Conservation (phyloP, 2,797 vertebrate genomes). For the Lithobates sylvaticus region DNA sequence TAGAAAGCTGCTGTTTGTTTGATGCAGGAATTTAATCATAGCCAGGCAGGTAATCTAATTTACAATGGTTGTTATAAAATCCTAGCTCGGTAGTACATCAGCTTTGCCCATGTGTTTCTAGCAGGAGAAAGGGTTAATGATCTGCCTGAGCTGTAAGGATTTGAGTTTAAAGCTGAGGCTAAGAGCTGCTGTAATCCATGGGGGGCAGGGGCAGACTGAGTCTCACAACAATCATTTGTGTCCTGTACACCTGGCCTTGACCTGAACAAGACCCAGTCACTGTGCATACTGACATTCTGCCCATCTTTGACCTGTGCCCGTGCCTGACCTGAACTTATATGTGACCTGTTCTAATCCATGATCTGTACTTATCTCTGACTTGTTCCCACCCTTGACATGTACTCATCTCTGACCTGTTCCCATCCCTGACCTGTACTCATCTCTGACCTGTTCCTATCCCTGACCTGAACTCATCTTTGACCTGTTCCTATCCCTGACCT, state of each 20-base stretch:
- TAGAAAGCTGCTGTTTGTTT: background rate
- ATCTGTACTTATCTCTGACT: background rate
- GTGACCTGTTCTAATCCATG: too few relatives aligned
- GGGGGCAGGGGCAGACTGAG: background rate
- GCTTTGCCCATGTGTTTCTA: background rate
- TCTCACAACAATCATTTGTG: background rate
- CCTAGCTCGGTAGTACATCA: too few relatives aligned
- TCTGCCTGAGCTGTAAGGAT: constrained; percentile 36
- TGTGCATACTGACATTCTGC: background rate
- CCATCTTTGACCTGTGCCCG: background rate
- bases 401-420: too few relatives aligned
- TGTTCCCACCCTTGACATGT: too few relatives aligned
- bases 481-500: too few relatives aligned
- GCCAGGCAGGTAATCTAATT: background rate
- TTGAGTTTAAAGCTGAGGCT: constrained; percentile 48
- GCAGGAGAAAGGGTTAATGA: constrained; percentile 20
- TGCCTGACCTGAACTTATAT: too few relatives aligned
- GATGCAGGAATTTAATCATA: background rate
- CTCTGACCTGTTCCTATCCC: background rate
- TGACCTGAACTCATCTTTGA: too few relatives aligned
- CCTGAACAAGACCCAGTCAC: background rate
- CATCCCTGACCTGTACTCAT: too few relatives aligned
- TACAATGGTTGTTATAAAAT: background rate
- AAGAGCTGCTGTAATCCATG: constrained; percentile 33
- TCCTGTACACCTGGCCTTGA: constrained; percentile 18